These are phyloP conservation scores for Chalcis sispes DNA, from an alignment of 2,888 invertebrate genomes.

Conservation along the genomic window DNA sequence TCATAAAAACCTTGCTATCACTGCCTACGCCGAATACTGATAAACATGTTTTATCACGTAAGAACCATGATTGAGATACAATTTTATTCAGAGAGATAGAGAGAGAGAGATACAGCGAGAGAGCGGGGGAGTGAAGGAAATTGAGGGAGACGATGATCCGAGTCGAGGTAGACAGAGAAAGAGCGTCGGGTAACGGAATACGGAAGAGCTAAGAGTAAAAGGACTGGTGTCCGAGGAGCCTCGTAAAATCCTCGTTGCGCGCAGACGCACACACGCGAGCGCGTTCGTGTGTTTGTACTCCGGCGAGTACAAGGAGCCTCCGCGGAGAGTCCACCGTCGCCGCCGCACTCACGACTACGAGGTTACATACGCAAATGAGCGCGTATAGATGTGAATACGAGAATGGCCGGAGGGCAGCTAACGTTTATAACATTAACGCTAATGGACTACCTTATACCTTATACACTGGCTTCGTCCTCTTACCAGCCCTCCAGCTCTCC, in stretches of 20 bases:
- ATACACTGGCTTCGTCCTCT: slow-evolving; percentile 68
- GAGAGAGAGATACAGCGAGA: not conserved
- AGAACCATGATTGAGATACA: too few species aligned
- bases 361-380: slow-evolving; percentile 56
- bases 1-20: too few species aligned
- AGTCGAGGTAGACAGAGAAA: not conserved
- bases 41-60: too few species aligned
- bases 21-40: too few species aligned
- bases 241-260: slow-evolving; percentile 36
- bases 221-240: slow-evolving; percentile 45
- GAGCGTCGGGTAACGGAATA: slow-evolving; percentile 46
- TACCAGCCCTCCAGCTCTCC: slow-evolving; percentile 41
- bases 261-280: not conserved
- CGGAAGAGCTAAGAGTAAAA: slow-evolving; percentile 52
- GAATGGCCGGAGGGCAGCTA: slow-evolving; percentile 75
- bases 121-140: slow-evolving; percentile 2
- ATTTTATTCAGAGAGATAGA: too few species aligned
- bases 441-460: slow-evolving; percentile 76
- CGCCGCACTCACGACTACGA: not conserved
- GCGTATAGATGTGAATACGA: slow-evolving; percentile 63
- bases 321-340: not conserved
- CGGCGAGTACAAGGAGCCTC: not conserved
- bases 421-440: slow-evolving; percentile 77
- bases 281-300: not conserved
- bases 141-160: too few species aligned